Percentiles rank a stretch among this genome's conserved stretches.
These are phyloP conservation scores for Melanostigma gelatinosum DNA, from an alignment of 2,113 vertebrate genomes.

Conservation along the genomic window DNA sequence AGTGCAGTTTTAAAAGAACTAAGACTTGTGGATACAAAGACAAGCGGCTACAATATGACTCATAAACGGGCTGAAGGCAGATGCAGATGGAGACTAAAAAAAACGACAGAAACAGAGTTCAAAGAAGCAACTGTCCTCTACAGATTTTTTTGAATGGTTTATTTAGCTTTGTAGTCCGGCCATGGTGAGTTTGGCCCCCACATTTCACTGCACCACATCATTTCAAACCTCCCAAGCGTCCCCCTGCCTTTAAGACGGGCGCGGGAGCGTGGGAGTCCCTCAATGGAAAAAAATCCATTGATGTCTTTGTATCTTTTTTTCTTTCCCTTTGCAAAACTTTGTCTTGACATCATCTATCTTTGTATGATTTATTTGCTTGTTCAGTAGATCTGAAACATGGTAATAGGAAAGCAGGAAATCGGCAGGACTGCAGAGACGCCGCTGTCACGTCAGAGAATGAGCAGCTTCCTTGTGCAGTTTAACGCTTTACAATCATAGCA, in stretches of 20 bases:
- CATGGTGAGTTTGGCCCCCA: constrained; percentile 31
- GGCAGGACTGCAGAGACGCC: constrained; percentile 15
- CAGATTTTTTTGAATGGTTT: constrained; percentile 42
- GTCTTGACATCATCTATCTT: constrained; percentile 42
- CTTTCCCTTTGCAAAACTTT: constrained; percentile 2
- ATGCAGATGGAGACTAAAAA: constrained; percentile 6
- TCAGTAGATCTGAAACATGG: constrained; percentile 47
- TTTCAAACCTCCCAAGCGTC: constrained; percentile 9
- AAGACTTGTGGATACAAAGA: not conserved
- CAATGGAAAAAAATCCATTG: constrained; percentile 35
- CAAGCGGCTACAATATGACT: not conserved
- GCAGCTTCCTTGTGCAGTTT: not conserved
- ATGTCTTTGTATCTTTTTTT: constrained; percentile 33
- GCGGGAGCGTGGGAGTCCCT: constrained; percentile 53
- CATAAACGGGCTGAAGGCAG: not conserved
- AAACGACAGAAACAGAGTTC: constrained; percentile 16
- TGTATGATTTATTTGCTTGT: constrained; percentile 56
- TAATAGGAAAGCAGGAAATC: constrained; percentile 51
- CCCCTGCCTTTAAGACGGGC: not conserved
- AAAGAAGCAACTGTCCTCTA: constrained; percentile 33
- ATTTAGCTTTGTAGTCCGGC: constrained; percentile 54
- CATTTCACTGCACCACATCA: not conserved
- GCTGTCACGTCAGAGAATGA: constrained; percentile 11
- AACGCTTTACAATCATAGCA: not conserved
- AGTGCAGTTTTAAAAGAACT: not conserved